phyloP scores from a whole-genome alignment of 2,113 vertebrate species.

The Rhabdomys dilectus region DNA sequence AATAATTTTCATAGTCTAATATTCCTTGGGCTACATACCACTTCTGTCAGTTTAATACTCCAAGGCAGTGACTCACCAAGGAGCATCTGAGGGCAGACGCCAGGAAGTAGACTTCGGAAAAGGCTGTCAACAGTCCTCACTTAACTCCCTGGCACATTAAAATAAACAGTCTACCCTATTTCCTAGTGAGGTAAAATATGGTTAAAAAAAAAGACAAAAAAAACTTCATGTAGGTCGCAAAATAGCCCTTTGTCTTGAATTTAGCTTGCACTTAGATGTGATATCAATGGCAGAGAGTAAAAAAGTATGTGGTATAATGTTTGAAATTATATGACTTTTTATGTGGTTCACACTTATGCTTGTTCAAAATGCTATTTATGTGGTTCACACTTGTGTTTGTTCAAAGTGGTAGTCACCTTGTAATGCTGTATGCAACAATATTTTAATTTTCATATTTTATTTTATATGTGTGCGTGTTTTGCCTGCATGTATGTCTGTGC shows the following conservation, averaged over 20 bases:
- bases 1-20: neutral
- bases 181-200: neutral
- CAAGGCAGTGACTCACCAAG: neutral
- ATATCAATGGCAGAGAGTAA: neutral
- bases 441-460: neutral
- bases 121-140: neutral
- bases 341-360: neutral
- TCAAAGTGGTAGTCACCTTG: neutral
- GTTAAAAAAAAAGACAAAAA: neutral
- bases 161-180: neutral
- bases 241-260: neutral
- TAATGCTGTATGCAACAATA: neutral
- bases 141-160: too few species aligned
- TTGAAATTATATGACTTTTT: neutral
- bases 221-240: neutral
- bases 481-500: neutral
- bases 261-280: neutral
- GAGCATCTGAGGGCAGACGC: neutral
- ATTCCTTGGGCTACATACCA: neutral
- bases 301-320: neutral
- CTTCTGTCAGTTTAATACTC: neutral
- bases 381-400: neutral
- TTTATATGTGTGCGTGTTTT: neutral
- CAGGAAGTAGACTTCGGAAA: neutral
- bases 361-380: neutral